Evolutionary conservation across 2,888 invertebrate genomes (phyloP), one percentile per base, ranked within the genome.

Genomic region (Dioctria linearis): DNA sequence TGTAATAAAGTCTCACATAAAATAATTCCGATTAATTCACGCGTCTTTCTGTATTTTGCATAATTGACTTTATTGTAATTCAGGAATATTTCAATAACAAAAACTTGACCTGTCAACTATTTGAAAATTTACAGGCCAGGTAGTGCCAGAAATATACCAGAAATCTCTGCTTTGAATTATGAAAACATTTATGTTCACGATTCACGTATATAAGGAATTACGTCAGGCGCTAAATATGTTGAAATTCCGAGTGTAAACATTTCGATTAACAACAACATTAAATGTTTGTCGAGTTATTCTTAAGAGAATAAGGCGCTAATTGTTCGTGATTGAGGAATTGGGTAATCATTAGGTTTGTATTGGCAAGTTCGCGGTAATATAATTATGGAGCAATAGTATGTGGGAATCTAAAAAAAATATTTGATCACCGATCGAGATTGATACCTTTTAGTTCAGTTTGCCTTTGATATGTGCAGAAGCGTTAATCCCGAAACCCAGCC

Each of bases 191-290:
- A 46, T 46, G 49, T 46, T 46, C 49, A 8, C n/a, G 2, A 39
- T 37, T 75, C 54, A 43, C 61, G 40, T 25, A 25, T 25, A 25
- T 25, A 25, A 25, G 2, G 63, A 9, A 63, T 76, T 76, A 37
- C 76, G 76, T 76, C 76, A 76, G 76, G 49, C 63, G 63, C 63
- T 76, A 76, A 76, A 76, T 49, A 59, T 76, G 49, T 39, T 46
- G 63, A 46, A 63, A 76, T 40, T 49, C 39, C 9, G 37, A 43
- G 11, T 57, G 76, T 76, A 76, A 76, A 76, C 76, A 76, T 63
- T 63, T 63, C 63, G 46, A 76, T 76, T 76, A 76, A 46, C 63
- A 63, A 63, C 49, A 63, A 75, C 11, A 59, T 13, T 54, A 49
- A 6, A 43, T 49, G 67, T 9, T 67, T 43, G 67, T 9, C 67